Conservation (phyloP, 2,797 vertebrate genomes). For the Sebastes oblongus region DNA sequence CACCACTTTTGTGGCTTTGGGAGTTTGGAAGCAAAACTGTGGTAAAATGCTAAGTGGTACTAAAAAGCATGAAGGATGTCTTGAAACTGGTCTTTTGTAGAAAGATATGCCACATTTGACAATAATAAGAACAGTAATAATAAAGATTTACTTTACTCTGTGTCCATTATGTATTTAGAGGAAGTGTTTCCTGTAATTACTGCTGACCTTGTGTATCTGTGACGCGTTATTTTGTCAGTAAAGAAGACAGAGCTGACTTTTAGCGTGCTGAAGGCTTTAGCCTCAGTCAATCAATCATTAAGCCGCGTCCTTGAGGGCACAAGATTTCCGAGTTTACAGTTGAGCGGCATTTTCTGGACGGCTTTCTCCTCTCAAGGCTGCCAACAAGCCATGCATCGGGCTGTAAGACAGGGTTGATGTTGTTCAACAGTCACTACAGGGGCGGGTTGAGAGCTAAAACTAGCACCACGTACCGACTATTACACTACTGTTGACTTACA, state of each 20-base stretch:
- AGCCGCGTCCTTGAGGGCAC: slow-evolving; percentile 53
- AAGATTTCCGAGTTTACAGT: slow-evolving; percentile 45
- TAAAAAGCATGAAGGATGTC: slow-evolving; percentile 17
- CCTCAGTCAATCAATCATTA: slow-evolving; percentile 70
- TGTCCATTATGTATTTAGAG: slow-evolving; percentile 25
- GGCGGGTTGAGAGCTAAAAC: slow-evolving; percentile 56
- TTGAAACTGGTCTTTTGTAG: slow-evolving; percentile 19
- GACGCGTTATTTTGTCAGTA: slow-evolving; percentile 37
- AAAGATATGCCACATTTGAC: slow-evolving; percentile 1
- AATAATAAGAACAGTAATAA: neutral
- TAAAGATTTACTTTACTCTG: slow-evolving; percentile 25
- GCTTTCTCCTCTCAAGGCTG: slow-evolving; percentile 54
- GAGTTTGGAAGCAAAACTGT: slow-evolving; percentile 43
- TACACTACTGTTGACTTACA: slow-evolving; percentile 74
- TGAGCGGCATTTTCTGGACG: slow-evolving; percentile 20
- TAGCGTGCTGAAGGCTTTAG: slow-evolving; percentile 61
- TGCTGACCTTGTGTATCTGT: slow-evolving; percentile 51
- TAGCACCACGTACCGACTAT: slow-evolving; percentile 52
- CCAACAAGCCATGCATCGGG: slow-evolving; percentile 39
- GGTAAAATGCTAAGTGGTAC: slow-evolving; percentile 36
- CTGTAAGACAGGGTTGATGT: slow-evolving; percentile 22
- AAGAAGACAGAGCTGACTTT: slow-evolving; percentile 68
- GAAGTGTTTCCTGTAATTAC: slow-evolving; percentile 50
- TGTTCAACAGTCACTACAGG: slow-evolving; percentile 42
- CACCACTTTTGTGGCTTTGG: slow-evolving; percentile 11